phyloP scores from a whole-genome alignment of 2,113 vertebrate genomes.

The Anseranas semipalmata region DNA sequence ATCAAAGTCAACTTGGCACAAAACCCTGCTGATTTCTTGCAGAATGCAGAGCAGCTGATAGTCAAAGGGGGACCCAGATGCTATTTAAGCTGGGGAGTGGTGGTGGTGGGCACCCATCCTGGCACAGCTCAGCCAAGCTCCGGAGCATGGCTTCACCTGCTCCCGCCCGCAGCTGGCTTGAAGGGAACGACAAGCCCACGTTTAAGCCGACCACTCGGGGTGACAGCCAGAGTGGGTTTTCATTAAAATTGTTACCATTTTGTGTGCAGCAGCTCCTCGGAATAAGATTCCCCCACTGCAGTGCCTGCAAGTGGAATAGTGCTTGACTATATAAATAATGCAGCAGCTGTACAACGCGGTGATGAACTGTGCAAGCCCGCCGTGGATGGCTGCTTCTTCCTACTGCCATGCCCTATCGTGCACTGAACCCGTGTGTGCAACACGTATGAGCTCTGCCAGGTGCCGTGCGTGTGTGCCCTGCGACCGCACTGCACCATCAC shows the following conservation, averaged over 20 bases:
- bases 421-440: not conserved
- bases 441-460: rapidly evolving
- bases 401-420: not conserved
- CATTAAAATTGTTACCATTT: not conserved
- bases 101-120: not conserved
- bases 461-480: rapidly evolving
- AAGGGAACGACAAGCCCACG: not conserved
- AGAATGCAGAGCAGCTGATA: not conserved
- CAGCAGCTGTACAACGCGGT: too few species aligned
- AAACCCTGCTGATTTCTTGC: not conserved
- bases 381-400: not conserved
- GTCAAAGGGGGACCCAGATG: not conserved
- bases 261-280: not conserved
- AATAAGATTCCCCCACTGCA: not conserved
- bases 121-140: not conserved
- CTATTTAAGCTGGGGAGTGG: not conserved
- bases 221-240: not conserved
- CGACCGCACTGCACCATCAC: not conserved
- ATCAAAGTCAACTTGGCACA: not conserved
- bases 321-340: not conserved
- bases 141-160: not conserved
- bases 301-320: not conserved
- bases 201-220: not conserved
- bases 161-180: not conserved
- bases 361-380: not conserved